These are phyloP conservation scores for Drosophila melanosoma DNA, from an alignment of 2,888 invertebrate genomes.

Conservation along the genomic window DNA sequence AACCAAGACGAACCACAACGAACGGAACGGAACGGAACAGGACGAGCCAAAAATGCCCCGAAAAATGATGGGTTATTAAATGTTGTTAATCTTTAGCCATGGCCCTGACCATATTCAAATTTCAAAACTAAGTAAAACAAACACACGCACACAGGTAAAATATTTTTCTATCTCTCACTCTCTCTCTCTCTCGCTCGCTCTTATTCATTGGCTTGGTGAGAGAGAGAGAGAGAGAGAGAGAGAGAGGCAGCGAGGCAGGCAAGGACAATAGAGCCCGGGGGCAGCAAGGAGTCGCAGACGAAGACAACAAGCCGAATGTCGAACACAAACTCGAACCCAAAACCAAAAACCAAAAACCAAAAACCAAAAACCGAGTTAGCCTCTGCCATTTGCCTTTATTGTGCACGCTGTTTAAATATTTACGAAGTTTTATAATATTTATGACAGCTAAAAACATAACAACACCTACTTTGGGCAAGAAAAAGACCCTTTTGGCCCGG, in stretches of 20 bases:
- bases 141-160: constrained; percentile 53
- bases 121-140: constrained; percentile 58
- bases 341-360: not conserved
- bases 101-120: constrained; percentile 69
- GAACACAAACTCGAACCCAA: not conserved
- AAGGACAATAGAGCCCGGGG: constrained; percentile 41
- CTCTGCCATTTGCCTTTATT: constrained; percentile 77
- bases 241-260: constrained; percentile 20
- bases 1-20: constrained; percentile 14
- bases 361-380: constrained; percentile 45
- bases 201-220: not conserved
- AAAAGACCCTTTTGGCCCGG: constrained; percentile 34
- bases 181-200: not conserved
- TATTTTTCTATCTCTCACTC: not conserved
- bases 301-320: constrained; percentile 1
- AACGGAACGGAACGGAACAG: constrained; percentile 23
- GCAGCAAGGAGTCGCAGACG: constrained; percentile 20
- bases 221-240: too few species aligned
- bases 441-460: constrained; percentile 80
- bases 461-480: constrained; percentile 67
- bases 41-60: constrained; percentile 45
- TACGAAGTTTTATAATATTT: constrained; percentile 80
- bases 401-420: constrained; percentile 79
- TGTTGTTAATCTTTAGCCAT: constrained; percentile 74
- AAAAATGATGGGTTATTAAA: constrained; percentile 79